A percentile compares a stretch with the other conserved stretches of the same genome.
Conservation (phyloP, 2,113 vertebrate genomes). For the Pongo pygmaeus region DNA sequence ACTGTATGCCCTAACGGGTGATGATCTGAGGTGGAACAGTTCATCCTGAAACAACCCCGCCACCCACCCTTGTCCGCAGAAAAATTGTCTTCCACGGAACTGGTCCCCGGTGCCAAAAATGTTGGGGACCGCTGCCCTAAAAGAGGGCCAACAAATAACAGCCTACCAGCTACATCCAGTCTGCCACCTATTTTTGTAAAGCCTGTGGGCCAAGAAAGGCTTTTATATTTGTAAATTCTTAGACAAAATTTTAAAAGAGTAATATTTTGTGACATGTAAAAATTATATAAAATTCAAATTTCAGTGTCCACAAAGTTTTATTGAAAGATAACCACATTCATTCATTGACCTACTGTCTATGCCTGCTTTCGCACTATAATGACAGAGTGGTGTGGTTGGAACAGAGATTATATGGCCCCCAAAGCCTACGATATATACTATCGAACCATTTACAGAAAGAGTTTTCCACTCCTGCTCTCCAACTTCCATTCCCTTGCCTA, state of each 20-base stretch:
- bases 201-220: background rate
- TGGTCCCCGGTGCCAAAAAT: too few relatives aligned
- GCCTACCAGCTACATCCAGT: background rate
- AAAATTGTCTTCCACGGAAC: too few relatives aligned
- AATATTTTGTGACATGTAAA: background rate
- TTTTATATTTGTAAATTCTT: background rate
- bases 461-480: background rate
- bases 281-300: background rate
- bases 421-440: background rate
- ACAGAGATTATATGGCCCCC: background rate
- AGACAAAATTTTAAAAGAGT: background rate
- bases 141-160: background rate
- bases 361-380: background rate
- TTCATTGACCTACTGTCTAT: background rate
- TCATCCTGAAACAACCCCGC: too few relatives aligned
- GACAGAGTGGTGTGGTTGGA: background rate
- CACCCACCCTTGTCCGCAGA: too few relatives aligned
- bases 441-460: background rate
- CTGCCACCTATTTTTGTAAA: background rate
- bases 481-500: background rate
- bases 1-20: too few relatives aligned
- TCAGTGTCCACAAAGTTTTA: background rate
- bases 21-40: too few relatives aligned
- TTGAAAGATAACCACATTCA: background rate
- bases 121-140: too few relatives aligned